phyloP scores from a whole-genome alignment of 2,113 vertebrate species.

The Oplegnathus fasciatus region DNA sequence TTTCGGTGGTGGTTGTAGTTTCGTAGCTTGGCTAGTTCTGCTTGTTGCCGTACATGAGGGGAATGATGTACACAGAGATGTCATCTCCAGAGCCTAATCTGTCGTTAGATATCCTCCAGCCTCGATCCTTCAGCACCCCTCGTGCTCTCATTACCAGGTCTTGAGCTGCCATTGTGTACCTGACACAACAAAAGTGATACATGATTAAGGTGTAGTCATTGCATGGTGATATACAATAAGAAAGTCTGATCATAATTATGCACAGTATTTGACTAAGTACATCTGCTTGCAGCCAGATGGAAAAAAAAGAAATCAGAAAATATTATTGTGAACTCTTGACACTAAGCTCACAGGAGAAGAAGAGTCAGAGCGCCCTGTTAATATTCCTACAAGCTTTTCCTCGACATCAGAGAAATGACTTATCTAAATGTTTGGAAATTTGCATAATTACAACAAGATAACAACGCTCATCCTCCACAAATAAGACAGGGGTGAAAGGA shows the following conservation, averaged over 20 bases:
- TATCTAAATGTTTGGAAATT: slow-evolving; percentile 61
- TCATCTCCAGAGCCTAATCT: slow-evolving; percentile 96
- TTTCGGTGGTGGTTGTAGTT: not conserved
- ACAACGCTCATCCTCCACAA: slow-evolving; percentile 19
- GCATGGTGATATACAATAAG: not conserved
- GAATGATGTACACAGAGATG: slow-evolving; percentile 98
- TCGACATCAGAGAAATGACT: slow-evolving; percentile 41
- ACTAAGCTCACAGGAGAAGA: not conserved
- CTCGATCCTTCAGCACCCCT: slow-evolving; percentile 94
- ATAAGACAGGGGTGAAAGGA: slow-evolving; percentile 48
- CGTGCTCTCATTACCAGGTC: slow-evolving; percentile 96
- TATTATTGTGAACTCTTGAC: slow-evolving; percentile 20
- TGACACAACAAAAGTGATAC: slow-evolving; percentile 64
- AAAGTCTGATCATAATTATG: not conserved
- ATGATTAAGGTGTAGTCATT: not conserved
- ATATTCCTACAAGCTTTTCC: slow-evolving; percentile 25
- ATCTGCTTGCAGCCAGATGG: not conserved
- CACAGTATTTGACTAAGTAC: not conserved
- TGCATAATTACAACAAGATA: slow-evolving; percentile 58
- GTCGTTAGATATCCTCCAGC: slow-evolving; percentile 97
- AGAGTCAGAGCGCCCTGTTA: not conserved
- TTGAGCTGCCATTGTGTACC: slow-evolving; percentile 97
- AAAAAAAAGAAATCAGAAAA: not conserved
- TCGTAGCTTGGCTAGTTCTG: slow-evolving; percentile 78
- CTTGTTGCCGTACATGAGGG: slow-evolving; percentile 91